phyloP scores from a whole-genome alignment of 2,888 invertebrate species.

The Deilephila porcellus region DNA sequence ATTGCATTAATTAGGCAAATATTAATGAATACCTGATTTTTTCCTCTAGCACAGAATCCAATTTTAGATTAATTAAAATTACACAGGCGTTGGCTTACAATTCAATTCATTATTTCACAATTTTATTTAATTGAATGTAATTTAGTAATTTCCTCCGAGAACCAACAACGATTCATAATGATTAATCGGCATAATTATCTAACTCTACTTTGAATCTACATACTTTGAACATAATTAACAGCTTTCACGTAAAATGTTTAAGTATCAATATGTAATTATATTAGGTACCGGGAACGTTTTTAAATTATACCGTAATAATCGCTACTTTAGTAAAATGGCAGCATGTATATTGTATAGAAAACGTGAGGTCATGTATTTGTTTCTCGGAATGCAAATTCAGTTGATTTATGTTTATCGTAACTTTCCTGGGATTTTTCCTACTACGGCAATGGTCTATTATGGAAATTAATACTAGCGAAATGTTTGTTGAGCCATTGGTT shows the following conservation, averaged over 20 bases:
- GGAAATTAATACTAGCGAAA: too few species aligned
- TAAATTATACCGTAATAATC: background rate
- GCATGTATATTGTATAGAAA: background rate
- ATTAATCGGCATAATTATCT: constrained; percentile 14
- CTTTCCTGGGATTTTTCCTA: too few species aligned
- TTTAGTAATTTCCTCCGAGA: constrained; percentile 7
- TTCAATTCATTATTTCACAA: background rate
- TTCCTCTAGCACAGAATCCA: background rate
- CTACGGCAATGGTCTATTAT: too few species aligned
- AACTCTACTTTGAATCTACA: background rate
- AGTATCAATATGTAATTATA: constrained; percentile 9
- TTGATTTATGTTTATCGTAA: too few species aligned
- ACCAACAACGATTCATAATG: background rate
- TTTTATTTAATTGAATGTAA: constrained; percentile 11
- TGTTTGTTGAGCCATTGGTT: too few species aligned
- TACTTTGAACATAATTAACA: constrained; percentile 3
- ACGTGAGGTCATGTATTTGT: background rate
- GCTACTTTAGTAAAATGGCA: background rate
- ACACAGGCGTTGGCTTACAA: constrained; percentile 4
- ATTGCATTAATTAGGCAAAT: background rate
- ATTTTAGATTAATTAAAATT: background rate
- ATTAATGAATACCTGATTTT: background rate
- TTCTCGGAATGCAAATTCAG: too few species aligned
- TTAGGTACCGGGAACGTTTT: background rate
- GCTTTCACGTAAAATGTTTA: background rate